Conservation (phyloP, 2,113 vertebrate species). For the Heteronetta atricapilla region DNA sequence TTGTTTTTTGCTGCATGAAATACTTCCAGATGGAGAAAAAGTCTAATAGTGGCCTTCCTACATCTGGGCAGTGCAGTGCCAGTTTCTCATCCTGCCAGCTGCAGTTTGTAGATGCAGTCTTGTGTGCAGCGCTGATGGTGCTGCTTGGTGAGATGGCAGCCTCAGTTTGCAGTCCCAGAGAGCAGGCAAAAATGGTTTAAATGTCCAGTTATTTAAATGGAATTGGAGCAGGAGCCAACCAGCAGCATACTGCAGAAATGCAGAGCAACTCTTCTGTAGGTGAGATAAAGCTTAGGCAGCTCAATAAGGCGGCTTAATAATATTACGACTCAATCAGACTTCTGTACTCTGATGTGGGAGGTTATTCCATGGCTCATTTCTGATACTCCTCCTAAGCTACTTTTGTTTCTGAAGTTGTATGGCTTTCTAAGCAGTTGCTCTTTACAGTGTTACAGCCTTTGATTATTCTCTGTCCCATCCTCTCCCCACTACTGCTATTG, state of each 20-base stretch:
- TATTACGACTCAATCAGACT: background rate
- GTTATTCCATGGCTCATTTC: background rate
- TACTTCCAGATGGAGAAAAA: background rate
- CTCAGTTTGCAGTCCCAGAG: too few relatives aligned
- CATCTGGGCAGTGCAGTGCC: background rate
- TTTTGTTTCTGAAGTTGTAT: background rate
- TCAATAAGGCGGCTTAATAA: background rate
- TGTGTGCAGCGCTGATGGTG: rapidly evolving
- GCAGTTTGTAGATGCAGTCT: background rate
- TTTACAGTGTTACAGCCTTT: background rate
- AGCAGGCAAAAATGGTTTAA: background rate
- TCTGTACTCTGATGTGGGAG: background rate
- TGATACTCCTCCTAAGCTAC: background rate
- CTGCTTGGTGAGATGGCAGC: rapidly evolving
- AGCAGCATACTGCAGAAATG: background rate
- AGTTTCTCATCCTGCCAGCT: background rate
- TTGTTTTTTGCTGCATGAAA: background rate
- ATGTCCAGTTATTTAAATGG: background rate
- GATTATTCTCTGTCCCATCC: background rate
- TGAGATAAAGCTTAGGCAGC: background rate
- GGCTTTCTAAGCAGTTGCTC: background rate
- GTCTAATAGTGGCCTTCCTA: too few relatives aligned
- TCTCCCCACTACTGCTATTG: background rate
- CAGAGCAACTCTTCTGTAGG: background rate
- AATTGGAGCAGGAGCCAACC: background rate